phyloP scores from a whole-genome alignment of 2,797 vertebrate species.

The Sebastes hopkinsi region DNA sequence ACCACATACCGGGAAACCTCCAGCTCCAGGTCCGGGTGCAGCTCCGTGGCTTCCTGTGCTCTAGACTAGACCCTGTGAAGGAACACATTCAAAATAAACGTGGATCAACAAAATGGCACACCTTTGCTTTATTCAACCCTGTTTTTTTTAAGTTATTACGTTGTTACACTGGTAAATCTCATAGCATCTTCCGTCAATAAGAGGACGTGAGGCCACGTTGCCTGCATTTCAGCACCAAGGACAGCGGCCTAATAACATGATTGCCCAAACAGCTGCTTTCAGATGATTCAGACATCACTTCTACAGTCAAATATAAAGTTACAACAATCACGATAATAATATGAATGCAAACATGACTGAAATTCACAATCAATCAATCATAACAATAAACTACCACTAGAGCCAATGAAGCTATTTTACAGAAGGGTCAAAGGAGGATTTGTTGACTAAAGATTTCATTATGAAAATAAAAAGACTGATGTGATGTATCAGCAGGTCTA shows the following conservation, averaged over 20 bases:
- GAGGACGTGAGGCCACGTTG: neutral
- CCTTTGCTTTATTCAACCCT: neutral
- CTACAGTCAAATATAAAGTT: neutral
- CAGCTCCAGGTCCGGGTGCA: neutral
- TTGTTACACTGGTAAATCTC: neutral
- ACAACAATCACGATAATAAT: neutral
- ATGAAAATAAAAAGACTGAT: neutral
- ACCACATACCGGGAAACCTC: neutral
- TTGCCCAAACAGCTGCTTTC: too few species aligned
- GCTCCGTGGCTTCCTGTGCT: neutral
- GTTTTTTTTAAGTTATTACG: too few species aligned
- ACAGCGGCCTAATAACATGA: neutral
- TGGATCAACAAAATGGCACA: neutral
- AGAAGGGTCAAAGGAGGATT: neutral
- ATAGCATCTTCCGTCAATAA: neutral
- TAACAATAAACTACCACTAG: neutral
- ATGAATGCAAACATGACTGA: neutral
- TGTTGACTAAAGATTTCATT: neutral
- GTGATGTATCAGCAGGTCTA: neutral
- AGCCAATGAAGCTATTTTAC: neutral
- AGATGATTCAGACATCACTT: too few species aligned
- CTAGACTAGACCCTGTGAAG: neutral
- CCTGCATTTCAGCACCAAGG: conserved; percentile 22
- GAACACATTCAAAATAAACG: neutral
- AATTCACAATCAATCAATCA: neutral